These are phyloP conservation scores for Platorchestia sp. DNA, from an alignment of 1,140 invertebrate species.

Conservation along the genomic window DNA sequence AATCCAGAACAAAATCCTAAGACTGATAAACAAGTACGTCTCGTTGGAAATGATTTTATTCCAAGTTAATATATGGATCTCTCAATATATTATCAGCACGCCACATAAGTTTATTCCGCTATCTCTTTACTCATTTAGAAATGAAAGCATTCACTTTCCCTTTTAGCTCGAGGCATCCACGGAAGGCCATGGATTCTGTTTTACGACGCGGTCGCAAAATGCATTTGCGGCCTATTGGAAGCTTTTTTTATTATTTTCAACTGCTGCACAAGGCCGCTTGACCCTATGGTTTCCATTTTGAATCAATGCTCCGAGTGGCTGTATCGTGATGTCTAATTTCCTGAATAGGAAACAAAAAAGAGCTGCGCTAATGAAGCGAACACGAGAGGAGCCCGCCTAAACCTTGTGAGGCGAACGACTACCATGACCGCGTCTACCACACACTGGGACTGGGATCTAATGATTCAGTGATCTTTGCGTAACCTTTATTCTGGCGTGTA, in stretches of 20 bases:
- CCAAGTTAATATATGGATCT: too few relatives aligned
- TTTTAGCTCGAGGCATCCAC: background rate
- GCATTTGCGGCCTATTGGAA: background rate
- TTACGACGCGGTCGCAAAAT: background rate
- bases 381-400: background rate
- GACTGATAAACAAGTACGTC: too few relatives aligned
- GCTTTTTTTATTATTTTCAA: background rate
- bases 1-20: too few relatives aligned
- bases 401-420: background rate
- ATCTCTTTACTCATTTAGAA: background rate
- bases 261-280: background rate
- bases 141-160: background rate
- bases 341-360: background rate
- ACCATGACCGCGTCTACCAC: background rate
- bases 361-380: conserved; percentile 5
- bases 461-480: background rate
- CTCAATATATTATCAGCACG: too few relatives aligned
- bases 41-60: too few relatives aligned
- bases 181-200: background rate
- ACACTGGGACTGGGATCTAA: background rate
- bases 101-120: background rate
- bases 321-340: background rate
- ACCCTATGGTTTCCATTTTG: background rate
- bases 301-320: background rate
- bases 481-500: background rate